phyloP scores from a whole-genome alignment of 2,888 invertebrate genomes.

The Noctua comes region DNA sequence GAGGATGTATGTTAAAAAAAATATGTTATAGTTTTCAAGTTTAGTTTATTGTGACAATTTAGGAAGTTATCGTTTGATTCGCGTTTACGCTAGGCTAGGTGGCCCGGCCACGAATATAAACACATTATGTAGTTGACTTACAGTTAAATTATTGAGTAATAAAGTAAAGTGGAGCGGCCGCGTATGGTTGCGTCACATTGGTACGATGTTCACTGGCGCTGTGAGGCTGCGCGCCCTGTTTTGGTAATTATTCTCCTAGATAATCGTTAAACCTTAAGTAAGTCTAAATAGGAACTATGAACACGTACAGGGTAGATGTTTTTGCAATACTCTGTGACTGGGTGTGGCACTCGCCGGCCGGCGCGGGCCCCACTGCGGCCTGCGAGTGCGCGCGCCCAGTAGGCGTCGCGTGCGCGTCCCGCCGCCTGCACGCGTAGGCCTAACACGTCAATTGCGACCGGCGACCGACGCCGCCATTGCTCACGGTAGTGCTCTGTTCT shows the following conservation, averaged over 20 bases:
- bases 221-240: constrained; percentile 78
- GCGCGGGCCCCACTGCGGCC: constrained; percentile 35
- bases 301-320: constrained; percentile 90
- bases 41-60: constrained; percentile 87
- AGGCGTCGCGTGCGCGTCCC: constrained; percentile 79
- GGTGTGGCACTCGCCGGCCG: constrained; percentile 77
- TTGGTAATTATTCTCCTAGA: constrained; percentile 82
- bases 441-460: constrained; percentile 89
- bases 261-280: constrained; percentile 85
- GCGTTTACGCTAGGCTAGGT: constrained; percentile 89
- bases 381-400: constrained; percentile 73
- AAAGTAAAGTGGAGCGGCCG: constrained; percentile 69
- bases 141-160: constrained; percentile 77
- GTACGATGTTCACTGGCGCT: constrained; percentile 79
- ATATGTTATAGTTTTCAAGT: constrained; percentile 86
- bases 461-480: constrained; percentile 88
- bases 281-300: constrained; percentile 87
- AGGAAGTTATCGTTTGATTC: constrained; percentile 86
- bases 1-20: constrained; percentile 79
- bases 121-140: constrained; percentile 78
- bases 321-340: constrained; percentile 88
- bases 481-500: constrained; percentile 86
- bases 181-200: constrained; percentile 72
- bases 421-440: constrained; percentile 81
- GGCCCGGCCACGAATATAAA: constrained; percentile 85